A percentile compares a stretch with the other conserved stretches of the same genome.
These are phyloP conservation scores for Alligator sinensis DNA, from an alignment of 2,113 vertebrate genomes.

Conservation along the genomic window DNA sequence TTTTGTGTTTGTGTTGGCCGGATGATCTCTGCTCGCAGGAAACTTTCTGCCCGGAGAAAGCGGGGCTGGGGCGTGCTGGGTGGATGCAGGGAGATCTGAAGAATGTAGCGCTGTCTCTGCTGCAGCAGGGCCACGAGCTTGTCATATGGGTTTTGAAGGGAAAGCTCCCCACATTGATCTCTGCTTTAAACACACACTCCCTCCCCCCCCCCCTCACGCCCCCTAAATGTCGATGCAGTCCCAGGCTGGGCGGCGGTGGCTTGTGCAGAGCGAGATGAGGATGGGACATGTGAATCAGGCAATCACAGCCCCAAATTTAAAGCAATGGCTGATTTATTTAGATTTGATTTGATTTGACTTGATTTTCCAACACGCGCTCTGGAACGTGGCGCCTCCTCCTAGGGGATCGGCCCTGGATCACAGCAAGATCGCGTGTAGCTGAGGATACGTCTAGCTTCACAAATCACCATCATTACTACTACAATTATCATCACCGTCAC, in stretches of 20 bases:
- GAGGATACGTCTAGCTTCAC: constrained; percentile 3
- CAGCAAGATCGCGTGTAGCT: constrained; percentile 29
- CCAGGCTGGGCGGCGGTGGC: background rate
- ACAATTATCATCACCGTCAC: too few species aligned
- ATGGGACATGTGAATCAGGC: constrained; percentile 41
- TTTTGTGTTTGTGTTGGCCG: constrained; percentile 55
- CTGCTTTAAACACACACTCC: too few species aligned
- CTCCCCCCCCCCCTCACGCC: too few species aligned
- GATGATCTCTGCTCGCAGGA: constrained; percentile 45
- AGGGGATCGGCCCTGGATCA: constrained; percentile 42
- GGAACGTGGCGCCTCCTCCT: constrained; percentile 17
- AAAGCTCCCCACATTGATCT: background rate
- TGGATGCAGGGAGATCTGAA: background rate
- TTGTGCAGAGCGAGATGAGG: background rate
- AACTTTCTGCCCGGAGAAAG: constrained; percentile 38
- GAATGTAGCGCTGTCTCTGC: background rate
- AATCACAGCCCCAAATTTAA: background rate
- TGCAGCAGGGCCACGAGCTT: background rate
- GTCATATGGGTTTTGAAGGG: background rate
- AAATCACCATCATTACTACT: constrained; percentile 43
- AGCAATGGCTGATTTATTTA: background rate
- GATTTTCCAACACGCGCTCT: constrained; percentile 13
- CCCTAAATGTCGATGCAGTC: background rate
- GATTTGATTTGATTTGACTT: background rate
- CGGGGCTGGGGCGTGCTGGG: constrained; percentile 5